These are phyloP conservation scores for Phasia obesa DNA, from an alignment of 2,888 invertebrate species.

Conservation along the genomic window DNA sequence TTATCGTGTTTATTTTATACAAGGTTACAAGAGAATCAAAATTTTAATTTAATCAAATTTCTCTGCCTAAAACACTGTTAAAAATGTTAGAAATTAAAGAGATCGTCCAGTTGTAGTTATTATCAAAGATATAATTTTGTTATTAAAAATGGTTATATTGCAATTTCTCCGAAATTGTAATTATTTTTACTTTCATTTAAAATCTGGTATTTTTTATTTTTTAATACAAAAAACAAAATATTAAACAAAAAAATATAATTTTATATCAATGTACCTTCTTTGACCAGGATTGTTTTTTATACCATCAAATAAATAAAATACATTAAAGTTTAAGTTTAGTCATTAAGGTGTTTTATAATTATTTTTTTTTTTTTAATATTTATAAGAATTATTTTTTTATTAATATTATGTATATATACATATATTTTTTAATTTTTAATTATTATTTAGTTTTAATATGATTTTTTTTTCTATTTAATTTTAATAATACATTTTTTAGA, in stretches of 20 bases:
- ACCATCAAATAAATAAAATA: slow-evolving; percentile 64
- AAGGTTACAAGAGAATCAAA: too few relatives aligned
- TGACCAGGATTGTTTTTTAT: slow-evolving; percentile 63
- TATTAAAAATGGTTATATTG: too few relatives aligned
- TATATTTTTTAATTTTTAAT: background rate
- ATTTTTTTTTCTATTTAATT: slow-evolving; percentile 26
- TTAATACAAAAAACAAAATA: background rate
- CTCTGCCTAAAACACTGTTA: too few relatives aligned
- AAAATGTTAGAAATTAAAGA: too few relatives aligned
- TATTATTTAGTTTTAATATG: slow-evolving; percentile 62
- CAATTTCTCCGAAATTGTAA: too few relatives aligned
- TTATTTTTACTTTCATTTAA: background rate
- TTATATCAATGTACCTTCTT: slow-evolving; percentile 67
- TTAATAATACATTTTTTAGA: slow-evolving; percentile 17
- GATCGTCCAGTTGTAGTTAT: too few relatives aligned
- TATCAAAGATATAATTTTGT: too few relatives aligned
- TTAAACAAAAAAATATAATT: slow-evolving; percentile 34
- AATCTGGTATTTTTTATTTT: slow-evolving; percentile 2
- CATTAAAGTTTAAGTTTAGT: slow-evolving; percentile 63
- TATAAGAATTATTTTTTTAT: too few relatives aligned
- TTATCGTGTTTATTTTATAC: too few relatives aligned
- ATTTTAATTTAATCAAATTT: too few relatives aligned
- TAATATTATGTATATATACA: too few relatives aligned
- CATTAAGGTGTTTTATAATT: slow-evolving; percentile 34
- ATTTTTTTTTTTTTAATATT: slow-evolving; percentile 9